A percentile compares a stretch with the other conserved stretches of the same genome.
Conservation (phyloP, 2,888 invertebrate genomes). For the Caenorhabditis sp. region DNA sequence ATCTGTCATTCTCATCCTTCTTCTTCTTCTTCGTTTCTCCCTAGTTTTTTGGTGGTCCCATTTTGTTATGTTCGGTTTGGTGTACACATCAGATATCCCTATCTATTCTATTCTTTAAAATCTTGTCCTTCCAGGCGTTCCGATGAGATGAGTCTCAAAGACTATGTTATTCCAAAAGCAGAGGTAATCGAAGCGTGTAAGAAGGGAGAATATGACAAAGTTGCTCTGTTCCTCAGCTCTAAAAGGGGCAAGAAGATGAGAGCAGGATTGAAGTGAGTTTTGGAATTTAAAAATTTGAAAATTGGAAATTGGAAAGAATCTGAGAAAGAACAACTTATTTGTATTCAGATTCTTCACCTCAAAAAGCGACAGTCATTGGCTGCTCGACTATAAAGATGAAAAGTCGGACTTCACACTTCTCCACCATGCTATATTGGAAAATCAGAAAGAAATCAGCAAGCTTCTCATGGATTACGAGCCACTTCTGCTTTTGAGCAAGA, state of each 20-base stretch:
- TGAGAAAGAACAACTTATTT: too few species aligned
- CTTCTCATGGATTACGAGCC: slow-evolving; percentile 74
- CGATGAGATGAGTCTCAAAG: slow-evolving; percentile 61
- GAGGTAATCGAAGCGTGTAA: slow-evolving; percentile 79
- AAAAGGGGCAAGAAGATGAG: slow-evolving; percentile 72
- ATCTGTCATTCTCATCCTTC: too few species aligned
- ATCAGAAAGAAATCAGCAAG: slow-evolving; percentile 61
- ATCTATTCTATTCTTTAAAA: not conserved
- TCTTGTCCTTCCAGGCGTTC: slow-evolving; percentile 15
- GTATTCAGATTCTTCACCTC: slow-evolving; percentile 49
- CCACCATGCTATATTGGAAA: slow-evolving; percentile 55
- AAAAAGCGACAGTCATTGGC: slow-evolving; percentile 46
- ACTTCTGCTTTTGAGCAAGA: slow-evolving; percentile 65
- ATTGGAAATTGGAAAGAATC: too few species aligned
- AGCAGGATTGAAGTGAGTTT: slow-evolving; percentile 74
- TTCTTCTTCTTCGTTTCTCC: slow-evolving; percentile 12
- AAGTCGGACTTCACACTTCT: slow-evolving; percentile 53
- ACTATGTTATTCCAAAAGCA: slow-evolving; percentile 57
- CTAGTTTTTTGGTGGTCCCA: not conserved
- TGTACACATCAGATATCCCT: too few species aligned
- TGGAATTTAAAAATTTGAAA: too few species aligned
- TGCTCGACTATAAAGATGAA: slow-evolving; percentile 56
- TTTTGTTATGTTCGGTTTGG: too few species aligned
- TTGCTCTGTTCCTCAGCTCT: slow-evolving; percentile 69
- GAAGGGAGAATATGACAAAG: slow-evolving; percentile 74